Evolutionary conservation across 2,888 invertebrate species (phyloP).

Genomic region (Polydrusus pterygomalis): DNA sequence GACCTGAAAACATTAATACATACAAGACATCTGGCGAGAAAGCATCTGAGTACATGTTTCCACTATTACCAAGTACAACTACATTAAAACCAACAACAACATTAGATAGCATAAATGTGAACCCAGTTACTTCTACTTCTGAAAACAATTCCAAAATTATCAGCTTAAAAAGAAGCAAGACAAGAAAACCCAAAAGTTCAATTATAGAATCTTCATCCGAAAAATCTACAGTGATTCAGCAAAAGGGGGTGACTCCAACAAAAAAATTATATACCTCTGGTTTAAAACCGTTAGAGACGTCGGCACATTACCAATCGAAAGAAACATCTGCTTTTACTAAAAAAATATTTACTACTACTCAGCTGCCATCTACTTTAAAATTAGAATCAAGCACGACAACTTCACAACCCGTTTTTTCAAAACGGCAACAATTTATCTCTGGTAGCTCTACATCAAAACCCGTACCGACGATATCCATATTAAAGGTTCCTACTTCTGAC

Average conservation of each 20-base stretch:
- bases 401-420: neutral
- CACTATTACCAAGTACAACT: conserved; percentile 35
- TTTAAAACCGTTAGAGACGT: neutral
- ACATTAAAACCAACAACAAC: neutral
- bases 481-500: no score
- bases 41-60: conserved; percentile 53
- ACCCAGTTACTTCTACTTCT: neutral
- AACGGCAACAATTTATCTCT: neutral
- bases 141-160: neutral
- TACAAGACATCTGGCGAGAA: conserved; percentile 10
- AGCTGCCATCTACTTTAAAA: neutral
- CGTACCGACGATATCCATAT: no score
- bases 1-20: conserved; percentile 25
- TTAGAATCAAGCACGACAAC: neutral
- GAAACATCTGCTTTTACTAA: neutral
- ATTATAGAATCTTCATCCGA: neutral
- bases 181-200: neutral
- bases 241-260: neutral
- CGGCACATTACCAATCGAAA: neutral
- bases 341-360: neutral
- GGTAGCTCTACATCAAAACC: no score
- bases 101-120: neutral
- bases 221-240: neutral
- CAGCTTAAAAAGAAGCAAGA: neutral
- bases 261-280: neutral